Base-by-base conservation (phyloP, 1,140 invertebrate genomes). In the Drosophila takahashii region DNA sequence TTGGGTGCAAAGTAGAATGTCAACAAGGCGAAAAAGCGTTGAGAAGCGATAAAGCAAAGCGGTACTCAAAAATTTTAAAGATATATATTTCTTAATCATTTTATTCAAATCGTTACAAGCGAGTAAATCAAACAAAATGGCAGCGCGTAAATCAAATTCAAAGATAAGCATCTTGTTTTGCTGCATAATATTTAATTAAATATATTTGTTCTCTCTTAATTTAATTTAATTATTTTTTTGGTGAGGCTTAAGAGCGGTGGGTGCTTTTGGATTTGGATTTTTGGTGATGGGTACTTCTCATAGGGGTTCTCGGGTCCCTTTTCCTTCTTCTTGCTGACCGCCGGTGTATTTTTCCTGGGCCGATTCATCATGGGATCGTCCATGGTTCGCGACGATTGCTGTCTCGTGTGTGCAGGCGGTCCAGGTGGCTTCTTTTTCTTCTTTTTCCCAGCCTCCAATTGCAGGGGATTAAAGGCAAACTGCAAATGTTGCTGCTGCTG, bases 331-430 rank as follows among this genome's bases (percentile, higher is more conserved):
- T 78, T 81, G 79, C 39, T 56, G 13, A 10, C 5, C 8, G 71
- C 69, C 3, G 81, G 69, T 15, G 79, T 61, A 10, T 50, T 65
- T 37, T 85, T 81, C 7, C 90, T 54, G 4, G 90, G 90, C 0
- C 90, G 78, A 72, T 91, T 89, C 90, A 91, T 91, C 51, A 91
- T 48, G 1, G 90, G 90, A 69, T 86, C 81, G 0, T 91, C 90
- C 90, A 91, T 91, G 67, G 77, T 81, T 6, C 90, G 83, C 1
- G 90, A 89, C 0, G 83, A 75, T n/a, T 91, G 90, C 18, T 85
- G 75, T 6, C 90, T 52, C 42, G 75, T 81, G 22, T 91, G 90
- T 0, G 90, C 67, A 26, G 90, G 90, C 13, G 90, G 90, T 11
- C 90, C 90, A 0, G 78, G 86, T 4, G 83, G 71, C 37, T 91